Conservation (phyloP, 2,888 invertebrate genomes). For the Drosophila kambysellisi region DNA sequence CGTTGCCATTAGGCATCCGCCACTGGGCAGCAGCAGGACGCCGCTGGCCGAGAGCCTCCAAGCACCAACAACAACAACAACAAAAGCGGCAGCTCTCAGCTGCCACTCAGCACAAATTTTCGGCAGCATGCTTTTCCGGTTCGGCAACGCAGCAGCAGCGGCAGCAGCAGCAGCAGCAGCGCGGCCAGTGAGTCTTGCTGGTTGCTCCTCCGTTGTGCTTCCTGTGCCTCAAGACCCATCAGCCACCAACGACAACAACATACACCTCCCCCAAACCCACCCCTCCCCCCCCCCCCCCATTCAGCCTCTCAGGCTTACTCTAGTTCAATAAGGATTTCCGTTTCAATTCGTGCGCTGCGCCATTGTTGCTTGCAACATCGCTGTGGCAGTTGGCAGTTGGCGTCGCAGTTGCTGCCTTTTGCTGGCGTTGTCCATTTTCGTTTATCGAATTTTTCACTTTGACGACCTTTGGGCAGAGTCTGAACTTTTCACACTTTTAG, state of each 20-base stretch:
- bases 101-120: conserved; percentile 80
- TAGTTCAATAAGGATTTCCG: conserved; percentile 84
- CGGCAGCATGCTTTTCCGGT: conserved; percentile 78
- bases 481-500: conserved; percentile 77
- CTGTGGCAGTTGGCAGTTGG: conserved; percentile 12
- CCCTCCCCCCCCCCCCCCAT: background rate
- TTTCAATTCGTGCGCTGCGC: conserved; percentile 77
- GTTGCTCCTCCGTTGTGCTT: conserved; percentile 10
- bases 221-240: conserved; percentile 12
- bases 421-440: conserved; percentile 63
- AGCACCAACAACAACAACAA: conserved; percentile 24
- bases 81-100: conserved; percentile 52
- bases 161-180: conserved; percentile 26
- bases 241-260: background rate
- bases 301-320: conserved; percentile 47
- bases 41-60: background rate
- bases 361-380: conserved; percentile 47
- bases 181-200: conserved; percentile 27
- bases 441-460: conserved; percentile 78
- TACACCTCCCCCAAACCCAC: background rate
- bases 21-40: conserved; percentile 56
- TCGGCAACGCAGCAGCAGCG: conserved; percentile 66
- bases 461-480: conserved; percentile 69
- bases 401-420: conserved; percentile 17
- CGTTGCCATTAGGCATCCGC: conserved; percentile 78